These are phyloP conservation scores for Cuniculus paca DNA, from an alignment of 2,797 vertebrate genomes.

Conservation along the genomic window DNA sequence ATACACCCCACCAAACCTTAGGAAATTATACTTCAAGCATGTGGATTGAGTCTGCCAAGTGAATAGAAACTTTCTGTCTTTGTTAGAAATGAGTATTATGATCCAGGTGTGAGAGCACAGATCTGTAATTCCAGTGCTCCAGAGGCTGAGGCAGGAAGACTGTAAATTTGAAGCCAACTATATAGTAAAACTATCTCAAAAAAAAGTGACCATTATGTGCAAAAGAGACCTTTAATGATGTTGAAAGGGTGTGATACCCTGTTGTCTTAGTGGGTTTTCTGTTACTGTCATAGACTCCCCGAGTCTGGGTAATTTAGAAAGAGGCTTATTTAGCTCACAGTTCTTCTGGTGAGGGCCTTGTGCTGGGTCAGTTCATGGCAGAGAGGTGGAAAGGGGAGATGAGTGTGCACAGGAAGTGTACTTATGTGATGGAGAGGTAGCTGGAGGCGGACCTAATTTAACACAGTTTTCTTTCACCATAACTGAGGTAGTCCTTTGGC, in stretches of 20 bases:
- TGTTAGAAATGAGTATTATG: neutral
- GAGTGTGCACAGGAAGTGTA: neutral
- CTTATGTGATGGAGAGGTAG: neutral
- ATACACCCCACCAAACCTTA: neutral
- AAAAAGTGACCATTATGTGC: neutral
- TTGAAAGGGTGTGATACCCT: neutral
- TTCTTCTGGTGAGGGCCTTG: neutral
- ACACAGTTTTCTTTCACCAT: neutral
- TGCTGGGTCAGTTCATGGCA: neutral
- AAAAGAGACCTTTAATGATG: neutral
- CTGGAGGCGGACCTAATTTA: neutral
- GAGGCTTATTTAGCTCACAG: neutral
- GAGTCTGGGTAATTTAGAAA: neutral
- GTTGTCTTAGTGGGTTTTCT: neutral
- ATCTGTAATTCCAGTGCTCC: neutral
- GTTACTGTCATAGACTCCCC: neutral
- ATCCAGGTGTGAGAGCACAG: neutral
- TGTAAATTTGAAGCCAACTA: neutral
- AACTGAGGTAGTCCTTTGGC: neutral
- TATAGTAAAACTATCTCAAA: neutral
- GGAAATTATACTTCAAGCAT: neutral
- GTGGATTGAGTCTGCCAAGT: neutral
- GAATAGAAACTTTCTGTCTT: conserved; percentile 3
- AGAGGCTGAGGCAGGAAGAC: neutral
- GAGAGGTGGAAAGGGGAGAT: neutral